These are phyloP conservation scores for Tursiops truncatus DNA, from an alignment of 2,113 vertebrate species.

Conservation along the genomic window DNA sequence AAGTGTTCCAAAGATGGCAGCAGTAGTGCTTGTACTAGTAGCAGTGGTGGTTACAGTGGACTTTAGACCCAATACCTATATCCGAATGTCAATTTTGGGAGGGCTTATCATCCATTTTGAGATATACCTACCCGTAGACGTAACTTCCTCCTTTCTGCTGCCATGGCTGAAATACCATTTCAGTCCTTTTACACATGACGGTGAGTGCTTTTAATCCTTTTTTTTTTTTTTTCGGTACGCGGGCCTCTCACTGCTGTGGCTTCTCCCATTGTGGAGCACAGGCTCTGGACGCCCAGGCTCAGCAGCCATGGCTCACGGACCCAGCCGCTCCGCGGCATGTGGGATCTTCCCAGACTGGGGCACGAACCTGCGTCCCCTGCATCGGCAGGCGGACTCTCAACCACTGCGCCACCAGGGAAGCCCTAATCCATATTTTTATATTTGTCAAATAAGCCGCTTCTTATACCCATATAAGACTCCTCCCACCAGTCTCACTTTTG, in stretches of 20 bases:
- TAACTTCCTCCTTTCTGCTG: neutral
- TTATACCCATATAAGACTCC: no score
- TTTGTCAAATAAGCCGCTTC: neutral
- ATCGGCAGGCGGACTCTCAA: no score
- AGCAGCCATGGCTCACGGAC: no score
- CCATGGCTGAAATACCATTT: neutral
- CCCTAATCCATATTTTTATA: neutral
- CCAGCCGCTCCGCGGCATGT: no score
- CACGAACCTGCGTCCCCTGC: no score
- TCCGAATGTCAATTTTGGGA: neutral
- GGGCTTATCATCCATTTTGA: neutral
- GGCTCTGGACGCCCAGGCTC: no score
- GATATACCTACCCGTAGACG: neutral
- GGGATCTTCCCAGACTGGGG: no score
- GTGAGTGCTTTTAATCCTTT: neutral
- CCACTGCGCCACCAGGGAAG: no score
- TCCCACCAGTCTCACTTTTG: neutral
- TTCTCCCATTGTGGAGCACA: no score
- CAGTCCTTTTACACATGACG: neutral
- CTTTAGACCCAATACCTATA: neutral
- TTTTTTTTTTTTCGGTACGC: no score
- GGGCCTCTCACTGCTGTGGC: no score
- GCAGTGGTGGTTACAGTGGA: fast-evolving
- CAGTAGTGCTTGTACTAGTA: fast-evolving
- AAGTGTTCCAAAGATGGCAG: no score